Evolutionary conservation across 2,113 vertebrate genomes (phyloP).

Genomic region (Leptobrachium ailaonicum): DNA sequence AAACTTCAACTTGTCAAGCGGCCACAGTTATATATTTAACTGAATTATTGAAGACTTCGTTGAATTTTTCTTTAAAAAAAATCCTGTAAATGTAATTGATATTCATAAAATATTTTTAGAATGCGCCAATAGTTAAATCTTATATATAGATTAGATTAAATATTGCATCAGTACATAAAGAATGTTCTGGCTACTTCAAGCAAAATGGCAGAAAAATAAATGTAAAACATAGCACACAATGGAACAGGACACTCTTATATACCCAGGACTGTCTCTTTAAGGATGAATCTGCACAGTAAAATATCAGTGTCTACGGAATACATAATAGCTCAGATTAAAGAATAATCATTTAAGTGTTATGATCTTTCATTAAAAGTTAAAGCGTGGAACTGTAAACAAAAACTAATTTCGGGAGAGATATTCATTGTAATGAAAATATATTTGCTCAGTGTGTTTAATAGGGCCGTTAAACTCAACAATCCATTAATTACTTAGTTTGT

Average conservation of each 20-base stretch:
- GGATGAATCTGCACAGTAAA: background rate
- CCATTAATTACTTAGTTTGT: slow-evolving; percentile 25
- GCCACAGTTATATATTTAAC: background rate
- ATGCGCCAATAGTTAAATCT: too few species aligned
- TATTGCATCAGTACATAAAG: too few species aligned
- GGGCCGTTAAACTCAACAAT: slow-evolving; percentile 35
- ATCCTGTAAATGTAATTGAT: too few species aligned
- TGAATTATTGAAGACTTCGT: background rate
- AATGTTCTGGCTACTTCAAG: too few species aligned
- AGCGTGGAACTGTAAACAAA: slow-evolving; percentile 42
- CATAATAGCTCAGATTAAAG: slow-evolving; percentile 9
- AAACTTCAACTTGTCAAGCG: background rate
- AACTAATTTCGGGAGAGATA: slow-evolving; percentile 29
- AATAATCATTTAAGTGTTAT: slow-evolving; percentile 21
- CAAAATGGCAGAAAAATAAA: too few species aligned
- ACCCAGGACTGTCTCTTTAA: too few species aligned
- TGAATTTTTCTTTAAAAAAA: background rate
- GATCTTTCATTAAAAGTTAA: slow-evolving; percentile 45
- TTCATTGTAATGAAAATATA: slow-evolving; percentile 15
- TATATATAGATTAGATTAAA: too few species aligned
- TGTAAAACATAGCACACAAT: too few species aligned
- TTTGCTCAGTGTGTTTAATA: slow-evolving; percentile 20
- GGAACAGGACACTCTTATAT: too few species aligned
- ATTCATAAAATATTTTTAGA: too few species aligned
- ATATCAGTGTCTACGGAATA: background rate